Base-by-base conservation (phyloP, 2,113 vertebrate genomes). In the Calyptommatus sinebrachiatus region DNA sequence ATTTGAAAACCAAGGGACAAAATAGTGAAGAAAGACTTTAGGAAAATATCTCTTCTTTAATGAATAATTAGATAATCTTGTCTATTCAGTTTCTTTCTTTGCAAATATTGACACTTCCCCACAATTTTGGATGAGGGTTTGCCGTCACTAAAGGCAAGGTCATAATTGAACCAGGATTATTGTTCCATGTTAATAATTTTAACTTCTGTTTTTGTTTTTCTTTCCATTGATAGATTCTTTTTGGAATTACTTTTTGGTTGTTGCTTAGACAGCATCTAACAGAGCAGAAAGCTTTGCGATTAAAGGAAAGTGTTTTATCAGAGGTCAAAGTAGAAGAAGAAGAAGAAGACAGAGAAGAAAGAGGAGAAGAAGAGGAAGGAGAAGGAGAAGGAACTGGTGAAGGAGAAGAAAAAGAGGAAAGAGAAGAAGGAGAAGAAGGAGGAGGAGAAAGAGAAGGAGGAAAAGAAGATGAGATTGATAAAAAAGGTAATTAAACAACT, bases 181-280 rank as follows among this genome's bases (percentile, higher is more conserved):
- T 65, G 35, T 74, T 60, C 18, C 8, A 21, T 60, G 45, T 69
- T 60, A 24, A 26, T 12, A 63, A 65, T 16, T n/a, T 5, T 50
- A 24, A 29, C 8, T 48, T 48, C 4, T 35, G 24, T 9, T 85
- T 83, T 83, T 71, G 12, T 83, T 87, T 83, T 87, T 6, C 66
- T 93, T 86, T 91, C 82, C 92, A 29, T 28, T 85, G 88, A 83
- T 86, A 99, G 98, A 94, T 98, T 79, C 93, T 99, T 91, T 99
- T 96, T 91, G 94, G 96, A 82, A 94, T 99, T 92, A 99, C 96
- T 53, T 99, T 99, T 89, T 99, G 98, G 98, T 95, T 99, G 74
- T 95, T 99, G 88, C 94, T 99, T 85, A 96, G 96, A 89, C 98
- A 99, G 88, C 97, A 97, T 7, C 96, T 99, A 24, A 99, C 97